Base-by-base conservation (phyloP, 2,113 vertebrate species). In the Casuarius casuarius region DNA sequence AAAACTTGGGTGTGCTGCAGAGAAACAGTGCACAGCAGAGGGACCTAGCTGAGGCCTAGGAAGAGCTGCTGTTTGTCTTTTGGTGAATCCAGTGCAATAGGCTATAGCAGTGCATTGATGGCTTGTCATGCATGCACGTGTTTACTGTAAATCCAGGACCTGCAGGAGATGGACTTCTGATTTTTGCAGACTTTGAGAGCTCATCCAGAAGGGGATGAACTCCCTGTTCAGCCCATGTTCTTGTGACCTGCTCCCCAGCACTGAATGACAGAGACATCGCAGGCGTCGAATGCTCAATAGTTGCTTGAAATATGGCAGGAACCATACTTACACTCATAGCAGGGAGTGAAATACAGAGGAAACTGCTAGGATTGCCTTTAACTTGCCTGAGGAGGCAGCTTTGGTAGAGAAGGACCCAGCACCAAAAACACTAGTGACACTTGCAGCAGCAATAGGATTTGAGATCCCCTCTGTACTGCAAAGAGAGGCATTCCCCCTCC, bases 71-170 rank as follows among this genome's bases (percentile, higher is more conserved):
- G 59, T 26, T 28, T 76, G 78, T 13, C 5, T 66, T 42, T 68
- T 63, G 12, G 29, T 46, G 40, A 63, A 4, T 8, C 3, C 40
- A 89, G 79, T 68, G 88, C 83, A 71, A 20, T 23, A 29, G 59
- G 17, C 33, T 25, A 20, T 46, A 5, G 14, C 17, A 81, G 58
- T 80, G 58, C 73, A 18, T 4, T 56, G 61, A 15, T 29, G 74
- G 28, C 83, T 52, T 38, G 38, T 35, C 35, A 2, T 4, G 40
- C 20, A 10, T 33, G 8, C 4, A 0, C 48, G 49, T 4, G 0
- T 46, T 80, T 67, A 46, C 68, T 74, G 68, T 28, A 33, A 42
- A 22, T 7, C 48, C 66, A 49, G 67, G 51, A 58, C 29, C n/a
- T 76, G 44, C 77, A 80, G 88, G 33, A 76, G 58, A 33, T 66